Percentiles rank a stretch among this genome's conserved stretches.
Conservation (phyloP, 2,113 vertebrate genomes). For the Microcebus ravelobensis region DNA sequence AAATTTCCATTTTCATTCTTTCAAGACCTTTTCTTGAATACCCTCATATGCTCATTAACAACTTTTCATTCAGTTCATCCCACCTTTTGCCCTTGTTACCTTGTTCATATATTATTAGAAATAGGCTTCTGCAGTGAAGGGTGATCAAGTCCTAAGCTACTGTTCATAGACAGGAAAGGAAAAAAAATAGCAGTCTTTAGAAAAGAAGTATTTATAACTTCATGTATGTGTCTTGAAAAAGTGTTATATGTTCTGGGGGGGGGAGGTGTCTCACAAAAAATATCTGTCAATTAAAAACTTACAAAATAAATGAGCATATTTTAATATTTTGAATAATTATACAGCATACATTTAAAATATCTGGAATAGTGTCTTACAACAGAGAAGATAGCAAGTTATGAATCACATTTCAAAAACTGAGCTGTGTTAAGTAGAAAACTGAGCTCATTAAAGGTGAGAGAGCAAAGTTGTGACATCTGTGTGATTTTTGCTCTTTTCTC, state of each 20-base stretch:
- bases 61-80: slow-evolving; percentile 9
- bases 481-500: background rate
- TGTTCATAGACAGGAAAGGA: background rate
- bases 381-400: background rate
- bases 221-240: background rate
- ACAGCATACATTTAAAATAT: background rate
- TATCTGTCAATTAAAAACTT: background rate
- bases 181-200: background rate
- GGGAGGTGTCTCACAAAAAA: background rate
- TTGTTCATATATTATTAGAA: background rate
- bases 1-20: slow-evolving; percentile 29
- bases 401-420: slow-evolving; percentile 30
- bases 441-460: background rate
- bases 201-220: background rate
- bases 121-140: background rate
- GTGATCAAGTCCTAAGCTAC: background rate
- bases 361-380: background rate
- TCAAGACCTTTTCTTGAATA: background rate
- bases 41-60: background rate
- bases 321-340: background rate
- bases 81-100: background rate
- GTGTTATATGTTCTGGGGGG: background rate
- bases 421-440: background rate
- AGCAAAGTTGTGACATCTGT: background rate
- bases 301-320: rapidly evolving